Evolutionary conservation across 2,888 invertebrate genomes (phyloP).

Genomic region (Limnephilus marmoratus): DNA sequence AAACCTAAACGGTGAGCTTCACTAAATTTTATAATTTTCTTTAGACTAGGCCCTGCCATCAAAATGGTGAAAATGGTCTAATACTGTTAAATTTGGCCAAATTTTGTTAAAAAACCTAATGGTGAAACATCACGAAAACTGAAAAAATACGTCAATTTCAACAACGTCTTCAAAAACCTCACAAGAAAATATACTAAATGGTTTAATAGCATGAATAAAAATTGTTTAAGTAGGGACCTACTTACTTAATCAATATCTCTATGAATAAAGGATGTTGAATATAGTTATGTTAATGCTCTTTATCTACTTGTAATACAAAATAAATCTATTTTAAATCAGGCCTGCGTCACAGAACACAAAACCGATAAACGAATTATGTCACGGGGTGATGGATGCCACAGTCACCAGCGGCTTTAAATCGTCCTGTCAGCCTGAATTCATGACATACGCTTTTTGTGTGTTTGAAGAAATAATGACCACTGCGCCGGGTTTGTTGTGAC

Average conservation of each 20-base stretch:
- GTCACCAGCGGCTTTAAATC: background rate
- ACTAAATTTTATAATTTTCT: too few species aligned
- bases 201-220: too few species aligned
- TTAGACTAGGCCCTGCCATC: too few species aligned
- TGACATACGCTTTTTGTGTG: background rate
- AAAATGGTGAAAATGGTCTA: too few species aligned
- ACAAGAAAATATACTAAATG: background rate
- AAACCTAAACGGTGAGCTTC: too few species aligned
- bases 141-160: too few species aligned
- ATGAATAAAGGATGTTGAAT: background rate
- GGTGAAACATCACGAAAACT: too few species aligned
- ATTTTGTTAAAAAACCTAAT: too few species aligned
- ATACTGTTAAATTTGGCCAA: too few species aligned
- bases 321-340: background rate
- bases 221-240: background rate
- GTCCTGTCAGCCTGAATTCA: background rate
- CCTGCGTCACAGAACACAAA: background rate
- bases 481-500: background rate
- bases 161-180: background rate
- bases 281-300: background rate
- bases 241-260: background rate
- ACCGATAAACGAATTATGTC: slow-evolving; percentile 2
- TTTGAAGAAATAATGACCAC: background rate
- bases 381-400: background rate
- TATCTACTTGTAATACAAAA: background rate